A percentile compares a stretch with the other conserved stretches of the same genome.
These are phyloP conservation scores for Monopis laevigella DNA, from an alignment of 2,888 invertebrate genomes.

Conservation along the genomic window DNA sequence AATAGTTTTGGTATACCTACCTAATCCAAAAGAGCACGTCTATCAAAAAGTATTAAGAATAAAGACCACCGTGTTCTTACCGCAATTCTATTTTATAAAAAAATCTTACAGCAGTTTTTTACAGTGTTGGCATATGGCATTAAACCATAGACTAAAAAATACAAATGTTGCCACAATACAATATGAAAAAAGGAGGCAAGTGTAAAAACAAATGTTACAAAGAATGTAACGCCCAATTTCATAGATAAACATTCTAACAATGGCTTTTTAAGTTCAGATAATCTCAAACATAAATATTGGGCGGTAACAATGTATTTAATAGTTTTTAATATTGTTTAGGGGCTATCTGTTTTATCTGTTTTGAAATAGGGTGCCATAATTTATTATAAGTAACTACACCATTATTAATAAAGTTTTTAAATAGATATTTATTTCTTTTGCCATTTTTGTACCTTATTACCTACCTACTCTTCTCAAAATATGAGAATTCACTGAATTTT, in stretches of 20 bases:
- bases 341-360: neutral
- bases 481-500: no score
- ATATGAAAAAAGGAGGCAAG: constrained; percentile 2
- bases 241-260: constrained; percentile 22
- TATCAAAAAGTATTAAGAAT: no score
- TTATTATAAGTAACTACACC: neutral
- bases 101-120: no score
- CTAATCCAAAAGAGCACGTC: no score
- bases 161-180: constrained; percentile 5
- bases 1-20: no score
- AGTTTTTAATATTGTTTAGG: constrained; percentile 9
- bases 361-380: constrained; percentile 2
- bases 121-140: neutral
- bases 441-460: no score
- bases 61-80: no score
- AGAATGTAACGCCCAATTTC: constrained; percentile 31
- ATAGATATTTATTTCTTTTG: no score
- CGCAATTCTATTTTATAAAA: no score
- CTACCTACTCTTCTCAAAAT: no score
- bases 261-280: constrained; percentile 2
- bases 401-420: no score
- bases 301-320: constrained; percentile 10
- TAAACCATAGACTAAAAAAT: no score
- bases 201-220: constrained; percentile 10
- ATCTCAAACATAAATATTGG: constrained; percentile 11